Conservation (phyloP, 2,797 vertebrate genomes). For the Pseudomugil gertrudae region DNA sequence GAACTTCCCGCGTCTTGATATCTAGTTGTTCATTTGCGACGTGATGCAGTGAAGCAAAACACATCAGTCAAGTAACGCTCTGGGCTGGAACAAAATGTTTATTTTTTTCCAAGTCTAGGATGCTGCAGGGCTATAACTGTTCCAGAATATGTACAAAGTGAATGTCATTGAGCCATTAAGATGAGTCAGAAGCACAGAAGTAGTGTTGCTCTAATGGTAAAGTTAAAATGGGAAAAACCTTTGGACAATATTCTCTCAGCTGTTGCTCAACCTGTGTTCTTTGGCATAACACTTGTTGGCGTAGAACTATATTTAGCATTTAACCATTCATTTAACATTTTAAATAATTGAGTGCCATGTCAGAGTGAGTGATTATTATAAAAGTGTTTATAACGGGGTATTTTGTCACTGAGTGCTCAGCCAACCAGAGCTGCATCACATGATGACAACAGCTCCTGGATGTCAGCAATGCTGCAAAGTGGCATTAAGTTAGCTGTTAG, state of each 20-base stretch:
- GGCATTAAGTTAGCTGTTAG: background rate
- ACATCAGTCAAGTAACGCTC: too few species aligned
- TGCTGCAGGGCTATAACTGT: background rate
- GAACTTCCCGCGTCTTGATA: background rate
- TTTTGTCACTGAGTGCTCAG: background rate
- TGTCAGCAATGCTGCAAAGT: constrained; percentile 4
- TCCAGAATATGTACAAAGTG: too few species aligned
- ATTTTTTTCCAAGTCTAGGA: background rate
- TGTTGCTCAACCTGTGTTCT: background rate
- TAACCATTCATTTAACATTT: too few species aligned
- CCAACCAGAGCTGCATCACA: constrained; percentile 7
- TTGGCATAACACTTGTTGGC: background rate
- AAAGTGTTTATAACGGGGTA: constrained; percentile 1
- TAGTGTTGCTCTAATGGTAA: background rate
- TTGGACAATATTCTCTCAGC: background rate
- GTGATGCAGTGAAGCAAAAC: too few species aligned
- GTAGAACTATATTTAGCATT: background rate
- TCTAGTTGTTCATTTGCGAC: background rate
- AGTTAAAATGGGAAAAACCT: background rate
- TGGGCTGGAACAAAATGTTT: too few species aligned
- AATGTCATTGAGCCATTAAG: too few species aligned
- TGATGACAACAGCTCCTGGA: constrained; percentile 2
- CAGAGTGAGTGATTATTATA: background rate
- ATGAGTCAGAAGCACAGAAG: too few species aligned
- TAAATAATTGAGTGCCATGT: background rate